Evolutionary conservation across 2,888 invertebrate species (phyloP).

Genomic region (Mythimna albipuncta): DNA sequence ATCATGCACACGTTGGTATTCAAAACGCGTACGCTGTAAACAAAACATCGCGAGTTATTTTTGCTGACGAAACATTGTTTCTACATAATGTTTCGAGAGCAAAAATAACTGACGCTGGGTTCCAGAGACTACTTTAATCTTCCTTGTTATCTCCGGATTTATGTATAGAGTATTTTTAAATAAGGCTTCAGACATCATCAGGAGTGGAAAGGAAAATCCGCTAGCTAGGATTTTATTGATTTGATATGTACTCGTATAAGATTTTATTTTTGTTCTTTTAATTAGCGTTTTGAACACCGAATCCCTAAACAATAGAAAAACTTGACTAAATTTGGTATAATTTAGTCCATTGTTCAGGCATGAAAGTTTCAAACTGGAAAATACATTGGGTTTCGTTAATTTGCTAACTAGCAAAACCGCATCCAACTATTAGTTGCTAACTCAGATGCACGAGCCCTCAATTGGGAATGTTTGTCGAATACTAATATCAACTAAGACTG

Average conservation of each 20-base stretch:
- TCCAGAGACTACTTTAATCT: slow-evolving; percentile 41
- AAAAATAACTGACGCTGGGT: slow-evolving; percentile 22
- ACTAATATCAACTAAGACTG: slow-evolving; percentile 4
- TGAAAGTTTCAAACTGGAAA: neutral
- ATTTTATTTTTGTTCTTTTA: neutral
- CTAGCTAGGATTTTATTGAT: slow-evolving; percentile 32
- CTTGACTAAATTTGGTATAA: neutral
- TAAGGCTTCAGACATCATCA: slow-evolving; percentile 33
- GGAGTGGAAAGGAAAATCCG: slow-evolving; percentile 1
- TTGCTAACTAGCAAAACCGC: slow-evolving; percentile 2
- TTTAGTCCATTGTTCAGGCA: neutral
- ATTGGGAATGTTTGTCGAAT: slow-evolving; percentile 21
- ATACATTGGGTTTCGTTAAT: neutral
- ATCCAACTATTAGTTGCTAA: slow-evolving; percentile 6
- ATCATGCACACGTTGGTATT: slow-evolving; percentile 30
- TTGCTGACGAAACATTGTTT: slow-evolving; percentile 40
- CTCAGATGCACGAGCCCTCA: neutral
- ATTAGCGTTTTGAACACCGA: neutral
- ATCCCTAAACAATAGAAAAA: neutral
- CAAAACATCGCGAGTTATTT: slow-evolving; percentile 46
- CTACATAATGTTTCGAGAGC: slow-evolving; percentile 15
- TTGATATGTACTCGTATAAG: neutral
- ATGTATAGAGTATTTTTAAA: slow-evolving; percentile 34
- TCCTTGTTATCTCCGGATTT: slow-evolving; percentile 51
- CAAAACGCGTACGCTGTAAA: slow-evolving; percentile 36